These are phyloP conservation scores for Tetraneura akinire DNA, from an alignment of 1,140 invertebrate genomes.

Conservation along the genomic window DNA sequence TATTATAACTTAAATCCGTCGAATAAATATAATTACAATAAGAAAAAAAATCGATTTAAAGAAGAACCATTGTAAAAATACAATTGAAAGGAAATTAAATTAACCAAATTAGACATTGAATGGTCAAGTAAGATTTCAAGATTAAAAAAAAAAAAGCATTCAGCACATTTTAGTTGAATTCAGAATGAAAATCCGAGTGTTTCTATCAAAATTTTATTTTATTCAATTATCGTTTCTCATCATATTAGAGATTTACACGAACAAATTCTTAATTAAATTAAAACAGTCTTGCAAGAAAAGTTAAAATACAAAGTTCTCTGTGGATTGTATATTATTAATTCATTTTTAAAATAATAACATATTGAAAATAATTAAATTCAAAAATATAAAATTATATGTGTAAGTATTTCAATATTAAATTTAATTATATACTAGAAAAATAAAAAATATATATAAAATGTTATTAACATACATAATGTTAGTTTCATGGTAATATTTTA, in stretches of 20 bases:
- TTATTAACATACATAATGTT: too few species aligned
- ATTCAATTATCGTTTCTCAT: constrained; percentile 15
- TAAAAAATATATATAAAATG: too few species aligned
- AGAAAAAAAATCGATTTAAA: constrained; percentile 34
- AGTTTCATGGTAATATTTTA: too few species aligned
- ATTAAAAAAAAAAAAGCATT: background rate
- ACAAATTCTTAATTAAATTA: constrained; percentile 12
- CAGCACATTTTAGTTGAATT: constrained; percentile 20
- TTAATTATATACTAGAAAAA: too few species aligned
- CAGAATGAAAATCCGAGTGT: constrained; percentile 20
- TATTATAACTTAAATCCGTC: too few species aligned
- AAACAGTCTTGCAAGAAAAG: background rate
- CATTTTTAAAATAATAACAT: background rate
- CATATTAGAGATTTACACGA: background rate
- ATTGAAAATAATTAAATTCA: too few species aligned
- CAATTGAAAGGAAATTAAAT: background rate
- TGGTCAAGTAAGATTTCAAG: background rate
- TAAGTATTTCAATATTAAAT: too few species aligned
- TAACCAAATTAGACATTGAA: constrained; percentile 24
- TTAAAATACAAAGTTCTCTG: background rate
- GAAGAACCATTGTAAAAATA: background rate
- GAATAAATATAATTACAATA: too few species aligned
- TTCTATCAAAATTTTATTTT: constrained; percentile 7
- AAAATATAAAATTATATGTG: too few species aligned
- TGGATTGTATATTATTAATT: background rate